phyloP scores from a whole-genome alignment of 2,888 invertebrate genomes.

The Gymnocheta viridis region DNA sequence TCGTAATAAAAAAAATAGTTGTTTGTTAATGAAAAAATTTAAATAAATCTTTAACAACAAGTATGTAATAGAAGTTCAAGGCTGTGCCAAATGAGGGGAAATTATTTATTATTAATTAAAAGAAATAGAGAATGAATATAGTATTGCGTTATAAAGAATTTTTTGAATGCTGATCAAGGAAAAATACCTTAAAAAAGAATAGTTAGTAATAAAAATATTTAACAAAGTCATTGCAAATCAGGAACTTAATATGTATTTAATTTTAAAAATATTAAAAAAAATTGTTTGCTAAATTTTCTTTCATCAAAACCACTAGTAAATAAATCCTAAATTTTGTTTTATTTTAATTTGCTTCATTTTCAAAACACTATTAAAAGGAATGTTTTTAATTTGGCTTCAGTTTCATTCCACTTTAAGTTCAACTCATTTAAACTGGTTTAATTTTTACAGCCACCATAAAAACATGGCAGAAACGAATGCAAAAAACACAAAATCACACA shows the following conservation, averaged over 20 bases:
- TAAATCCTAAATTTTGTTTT: too few relatives aligned
- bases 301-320: too few relatives aligned
- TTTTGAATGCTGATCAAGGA: too few relatives aligned
- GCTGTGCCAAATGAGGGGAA: constrained; percentile 25
- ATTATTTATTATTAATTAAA: too few relatives aligned
- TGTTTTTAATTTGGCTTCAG: neutral
- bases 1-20: neutral
- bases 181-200: too few relatives aligned
- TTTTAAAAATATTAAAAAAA: too few relatives aligned
- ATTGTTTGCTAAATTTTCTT: too few relatives aligned
- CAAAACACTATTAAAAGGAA: neutral
- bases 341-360: neutral
- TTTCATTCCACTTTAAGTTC: neutral
- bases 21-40: constrained; percentile 29
- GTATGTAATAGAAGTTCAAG: constrained; percentile 56
- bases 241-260: too few relatives aligned
- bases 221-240: too few relatives aligned
- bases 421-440: constrained; percentile 44
- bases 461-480: constrained; percentile 7
- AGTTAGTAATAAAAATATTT: too few relatives aligned
- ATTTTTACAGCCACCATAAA: neutral
- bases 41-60: constrained; percentile 30
- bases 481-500: neutral
- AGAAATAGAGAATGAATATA: neutral
- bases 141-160: neutral